Evolutionary conservation across 2,888 invertebrate genomes (phyloP), one percentile per base, ranked within the genome.

Genomic region (Smittia sp.): DNA sequence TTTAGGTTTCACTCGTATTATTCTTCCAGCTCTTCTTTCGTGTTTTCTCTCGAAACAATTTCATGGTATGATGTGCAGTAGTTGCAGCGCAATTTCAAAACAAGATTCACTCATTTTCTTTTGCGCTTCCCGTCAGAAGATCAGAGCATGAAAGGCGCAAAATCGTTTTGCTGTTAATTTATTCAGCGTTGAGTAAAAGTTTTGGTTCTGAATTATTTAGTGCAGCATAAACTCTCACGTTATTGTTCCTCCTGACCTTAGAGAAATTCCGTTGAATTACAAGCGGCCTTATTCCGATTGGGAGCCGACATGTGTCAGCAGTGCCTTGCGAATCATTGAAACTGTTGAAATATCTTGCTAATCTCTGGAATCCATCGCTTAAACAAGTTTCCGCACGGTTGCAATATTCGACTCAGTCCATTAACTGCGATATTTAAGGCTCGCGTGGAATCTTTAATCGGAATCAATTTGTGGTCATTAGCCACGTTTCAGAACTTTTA

Each of bases 391-490:
- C 46, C 15, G 22, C 58, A 58, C 58, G 58, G 58, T 58, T 58
- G 58, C 58, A 58, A 58, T 18, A 15, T 58, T 39, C 39, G 58
- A 25, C 27, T 72, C 22, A 18, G 6, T 6, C 62, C 58, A 39
- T 72, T 38, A 72, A 72, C 18, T 13, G 4, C 58, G 62, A 62
- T 62, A 72, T 72, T 72, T 72, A 72, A 39, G 22, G 22, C 58
- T 72, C 52, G 39, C 32, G 58, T 72, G 39, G 32, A 72, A 62
- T 62, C 54, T 62, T 13, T n/a, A 72, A 72, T 15, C 54, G 25
- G 32, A 20, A 72, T 62, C 72, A 72, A 54, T 72, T 72, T 72
- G 72, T 72, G 72, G 72, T 62, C 58, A 72, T 72, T 72, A 62
- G 27, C 69, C 72, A n/a, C n/a, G n/a, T n/a, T n/a, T n/a, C n/a